Evolutionary conservation across 1,140 invertebrate genomes (phyloP).

Genomic region (Drosophila azteca): DNA sequence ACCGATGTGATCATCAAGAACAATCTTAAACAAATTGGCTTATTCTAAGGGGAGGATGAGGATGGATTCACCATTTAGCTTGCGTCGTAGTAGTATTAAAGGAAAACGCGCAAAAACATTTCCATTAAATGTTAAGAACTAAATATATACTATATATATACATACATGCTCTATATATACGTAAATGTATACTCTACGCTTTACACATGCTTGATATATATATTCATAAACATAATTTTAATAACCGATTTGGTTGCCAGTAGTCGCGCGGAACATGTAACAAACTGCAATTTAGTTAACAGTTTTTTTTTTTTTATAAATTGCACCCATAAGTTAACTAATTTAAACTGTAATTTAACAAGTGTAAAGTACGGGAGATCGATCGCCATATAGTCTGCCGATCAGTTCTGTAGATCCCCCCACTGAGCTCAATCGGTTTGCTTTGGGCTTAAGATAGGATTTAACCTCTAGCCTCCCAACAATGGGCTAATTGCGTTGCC

Average conservation of each 20-base stretch:
- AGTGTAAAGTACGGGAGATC: slow-evolving; percentile 55
- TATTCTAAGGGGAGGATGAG: slow-evolving; percentile 79
- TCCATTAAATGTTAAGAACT: slow-evolving; percentile 69
- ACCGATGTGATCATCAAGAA: slow-evolving; percentile 97
- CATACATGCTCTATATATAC: slow-evolving; percentile 29
- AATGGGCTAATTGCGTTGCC: slow-evolving; percentile 47
- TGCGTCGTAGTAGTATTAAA: slow-evolving; percentile 78
- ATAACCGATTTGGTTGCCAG: slow-evolving; percentile 77
- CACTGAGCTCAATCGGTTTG: slow-evolving; percentile 19
- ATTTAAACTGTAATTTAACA: slow-evolving; percentile 64
- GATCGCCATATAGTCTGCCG: slow-evolving; percentile 32
- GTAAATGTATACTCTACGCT: slow-evolving; percentile 41
- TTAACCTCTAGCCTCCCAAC: not conserved
- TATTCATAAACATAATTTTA: slow-evolving; percentile 37
- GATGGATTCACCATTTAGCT: slow-evolving; percentile 30
- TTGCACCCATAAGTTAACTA: slow-evolving; percentile 60
- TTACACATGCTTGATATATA: slow-evolving; percentile 35
- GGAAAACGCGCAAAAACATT: slow-evolving; percentile 62
- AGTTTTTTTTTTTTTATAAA: slow-evolving; percentile 28
- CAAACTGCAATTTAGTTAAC: slow-evolving; percentile 65
- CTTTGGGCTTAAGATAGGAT: slow-evolving; percentile 58
- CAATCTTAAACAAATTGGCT: slow-evolving; percentile 96
- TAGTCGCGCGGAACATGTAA: slow-evolving; percentile 69
- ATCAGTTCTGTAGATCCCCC: slow-evolving; percentile 7
- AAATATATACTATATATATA: slow-evolving; percentile 31